phyloP scores from a whole-genome alignment of 1,140 invertebrate genomes.

The Planococcus citri region DNA sequence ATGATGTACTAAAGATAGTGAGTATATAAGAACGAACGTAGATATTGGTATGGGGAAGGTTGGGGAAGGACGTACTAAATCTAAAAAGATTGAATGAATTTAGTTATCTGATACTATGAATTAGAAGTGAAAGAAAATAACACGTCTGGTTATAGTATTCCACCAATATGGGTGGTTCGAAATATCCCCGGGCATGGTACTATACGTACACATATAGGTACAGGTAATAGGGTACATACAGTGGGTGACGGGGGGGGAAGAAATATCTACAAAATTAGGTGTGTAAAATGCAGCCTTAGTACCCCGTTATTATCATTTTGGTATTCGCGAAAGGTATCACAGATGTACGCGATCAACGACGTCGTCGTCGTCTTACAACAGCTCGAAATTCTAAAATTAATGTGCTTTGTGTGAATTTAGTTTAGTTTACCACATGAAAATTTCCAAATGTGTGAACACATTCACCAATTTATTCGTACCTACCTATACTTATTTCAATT shows the following conservation, averaged over 20 bases:
- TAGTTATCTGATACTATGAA: constrained; percentile 19
- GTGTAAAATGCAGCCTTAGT: neutral
- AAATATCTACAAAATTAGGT: constrained; percentile 9
- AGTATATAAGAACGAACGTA: neutral
- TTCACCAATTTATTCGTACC: neutral
- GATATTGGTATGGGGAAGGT: neutral
- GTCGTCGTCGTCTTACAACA: neutral
- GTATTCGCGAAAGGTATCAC: neutral
- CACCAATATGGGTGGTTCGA: constrained; percentile 16
- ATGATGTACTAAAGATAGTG: neutral
- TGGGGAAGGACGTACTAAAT: neutral
- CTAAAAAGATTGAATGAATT: constrained; percentile 14
- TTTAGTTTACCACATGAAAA: too few relatives aligned
- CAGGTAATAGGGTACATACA: neutral
- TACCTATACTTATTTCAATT: neutral
- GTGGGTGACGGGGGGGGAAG: neutral
- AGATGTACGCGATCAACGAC: neutral
- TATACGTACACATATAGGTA: too few relatives aligned
- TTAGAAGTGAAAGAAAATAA: constrained; percentile 16
- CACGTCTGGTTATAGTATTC: constrained; percentile 11
- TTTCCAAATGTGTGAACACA: too few relatives aligned
- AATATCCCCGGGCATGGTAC: neutral
- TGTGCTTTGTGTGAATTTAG: too few relatives aligned
- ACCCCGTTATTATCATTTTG: neutral
- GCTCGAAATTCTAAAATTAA: too few relatives aligned